These are phyloP conservation scores for Silurus meridionalis DNA, from an alignment of 2,113 vertebrate species.

Conservation along the genomic window DNA sequence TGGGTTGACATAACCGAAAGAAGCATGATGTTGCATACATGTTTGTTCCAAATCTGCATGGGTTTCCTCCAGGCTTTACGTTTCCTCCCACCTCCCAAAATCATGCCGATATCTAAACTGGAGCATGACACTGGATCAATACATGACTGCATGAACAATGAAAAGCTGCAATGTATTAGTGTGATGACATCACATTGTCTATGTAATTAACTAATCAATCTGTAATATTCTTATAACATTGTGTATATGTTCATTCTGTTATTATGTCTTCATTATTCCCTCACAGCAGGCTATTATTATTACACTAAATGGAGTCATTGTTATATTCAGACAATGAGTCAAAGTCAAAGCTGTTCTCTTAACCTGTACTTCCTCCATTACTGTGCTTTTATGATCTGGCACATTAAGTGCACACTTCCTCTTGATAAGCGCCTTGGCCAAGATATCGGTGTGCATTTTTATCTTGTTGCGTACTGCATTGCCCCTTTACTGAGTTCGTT, in stretches of 20 bases:
- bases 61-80: not conserved
- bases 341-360: conserved; percentile 9
- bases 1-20: too few relatives aligned
- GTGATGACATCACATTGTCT: not conserved
- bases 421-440: conserved; percentile 33
- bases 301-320: conserved; percentile 17
- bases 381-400: conserved; percentile 34
- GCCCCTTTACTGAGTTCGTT: conserved; percentile 49
- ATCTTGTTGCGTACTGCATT: conserved; percentile 38
- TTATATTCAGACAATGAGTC: conserved; percentile 5
- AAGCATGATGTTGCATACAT: not conserved
- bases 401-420: conserved; percentile 40
- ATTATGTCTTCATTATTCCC: not conserved
- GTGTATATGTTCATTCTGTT: not conserved
- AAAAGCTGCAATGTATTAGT: not conserved
- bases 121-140: not conserved
- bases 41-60: not conserved
- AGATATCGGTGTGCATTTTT: conserved; percentile 38
- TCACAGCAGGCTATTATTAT: not conserved
- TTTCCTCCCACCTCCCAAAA: not conserved
- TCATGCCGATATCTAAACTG: not conserved
- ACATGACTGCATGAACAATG: too few relatives aligned
- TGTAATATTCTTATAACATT: not conserved
- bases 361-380: conserved; percentile 24
- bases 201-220: not conserved